Conservation (phyloP, 2,797 vertebrate genomes). For the Alosa sapidissima region DNA sequence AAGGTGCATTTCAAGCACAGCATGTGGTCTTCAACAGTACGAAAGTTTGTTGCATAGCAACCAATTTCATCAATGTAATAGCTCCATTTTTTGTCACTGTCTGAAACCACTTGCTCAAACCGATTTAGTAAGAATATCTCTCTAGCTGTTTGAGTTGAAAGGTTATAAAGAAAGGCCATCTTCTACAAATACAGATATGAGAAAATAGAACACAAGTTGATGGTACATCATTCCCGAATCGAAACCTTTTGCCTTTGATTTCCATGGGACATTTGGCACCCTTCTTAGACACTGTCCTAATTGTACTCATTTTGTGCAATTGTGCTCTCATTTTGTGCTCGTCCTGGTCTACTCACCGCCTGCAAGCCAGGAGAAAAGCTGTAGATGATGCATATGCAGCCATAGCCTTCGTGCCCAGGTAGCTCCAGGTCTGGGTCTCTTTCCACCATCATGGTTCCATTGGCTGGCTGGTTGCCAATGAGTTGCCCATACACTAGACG, state of each 20-base stretch:
- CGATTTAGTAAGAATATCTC: not conserved
- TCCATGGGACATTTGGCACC: not conserved
- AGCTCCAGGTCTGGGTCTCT: constrained; percentile 85
- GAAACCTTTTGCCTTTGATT: not conserved
- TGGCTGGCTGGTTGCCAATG: constrained; percentile 91
- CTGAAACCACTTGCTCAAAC: not conserved
- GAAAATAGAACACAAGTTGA: not conserved
- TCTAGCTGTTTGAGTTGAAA: not conserved
- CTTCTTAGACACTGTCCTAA: not conserved
- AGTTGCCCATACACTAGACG: constrained; percentile 90
- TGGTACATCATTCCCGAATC: not conserved
- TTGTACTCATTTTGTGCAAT: not conserved
- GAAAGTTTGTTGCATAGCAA: not conserved
- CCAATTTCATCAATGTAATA: not conserved
- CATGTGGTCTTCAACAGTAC: not conserved
- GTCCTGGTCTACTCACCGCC: constrained; percentile 77
- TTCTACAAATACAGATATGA: not conserved
- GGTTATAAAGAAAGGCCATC: not conserved
- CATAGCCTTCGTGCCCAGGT: constrained; percentile 87
- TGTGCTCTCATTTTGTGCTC: no score
- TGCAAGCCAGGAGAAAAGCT: constrained; percentile 92
- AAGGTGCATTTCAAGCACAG: not conserved
- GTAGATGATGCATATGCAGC: constrained; percentile 93
- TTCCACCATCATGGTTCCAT: constrained; percentile 90
- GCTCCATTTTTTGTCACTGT: not conserved